Percentiles rank a stretch among this genome's conserved stretches.
Evolutionary conservation across 2,113 vertebrate species (phyloP).

Genomic region (Callithrix jacchus): DNA sequence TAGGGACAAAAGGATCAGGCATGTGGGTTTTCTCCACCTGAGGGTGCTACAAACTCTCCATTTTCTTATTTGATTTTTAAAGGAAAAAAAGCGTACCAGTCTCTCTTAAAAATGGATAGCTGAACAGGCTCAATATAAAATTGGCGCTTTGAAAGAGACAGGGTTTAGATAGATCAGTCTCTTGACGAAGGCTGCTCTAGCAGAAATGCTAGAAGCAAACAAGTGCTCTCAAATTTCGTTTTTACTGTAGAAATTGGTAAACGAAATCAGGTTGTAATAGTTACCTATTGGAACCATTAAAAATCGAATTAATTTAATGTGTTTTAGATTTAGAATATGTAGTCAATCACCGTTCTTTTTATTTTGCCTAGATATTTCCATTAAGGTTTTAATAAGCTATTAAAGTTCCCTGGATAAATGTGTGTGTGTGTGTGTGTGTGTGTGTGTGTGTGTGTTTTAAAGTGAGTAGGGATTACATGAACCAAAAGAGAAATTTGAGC

Average conservation of each 20-base stretch:
- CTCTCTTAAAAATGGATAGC: constrained; percentile 16
- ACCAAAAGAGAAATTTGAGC: constrained; percentile 62
- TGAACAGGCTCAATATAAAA: constrained; percentile 33
- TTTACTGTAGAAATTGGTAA: constrained; percentile 63
- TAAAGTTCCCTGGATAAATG: constrained; percentile 56
- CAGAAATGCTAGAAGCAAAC: constrained; percentile 50
- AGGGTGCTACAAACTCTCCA: not conserved
- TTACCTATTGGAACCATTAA: constrained; percentile 39
- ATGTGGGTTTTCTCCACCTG: not conserved
- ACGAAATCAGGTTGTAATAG: constrained; percentile 65
- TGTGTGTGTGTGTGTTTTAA: too few species aligned
- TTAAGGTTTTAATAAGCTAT: constrained; percentile 67
- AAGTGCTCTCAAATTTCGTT: constrained; percentile 75
- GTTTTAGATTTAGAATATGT: constrained; percentile 51
- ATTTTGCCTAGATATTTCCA: constrained; percentile 56
- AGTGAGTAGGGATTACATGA: constrained; percentile 62
- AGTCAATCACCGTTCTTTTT: constrained; percentile 54
- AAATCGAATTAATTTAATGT: constrained; percentile 62
- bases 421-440: not conserved
- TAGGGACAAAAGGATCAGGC: not conserved
- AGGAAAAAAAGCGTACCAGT: not conserved
- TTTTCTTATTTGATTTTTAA: constrained; percentile 46
- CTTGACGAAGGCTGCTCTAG: constrained; percentile 31
- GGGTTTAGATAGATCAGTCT: constrained; percentile 16
- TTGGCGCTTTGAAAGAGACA: constrained; percentile 1